Evolutionary conservation across 2,797 vertebrate genomes (phyloP), one percentile per base, ranked within the genome.

Genomic region (Meriones psammophilus): DNA sequence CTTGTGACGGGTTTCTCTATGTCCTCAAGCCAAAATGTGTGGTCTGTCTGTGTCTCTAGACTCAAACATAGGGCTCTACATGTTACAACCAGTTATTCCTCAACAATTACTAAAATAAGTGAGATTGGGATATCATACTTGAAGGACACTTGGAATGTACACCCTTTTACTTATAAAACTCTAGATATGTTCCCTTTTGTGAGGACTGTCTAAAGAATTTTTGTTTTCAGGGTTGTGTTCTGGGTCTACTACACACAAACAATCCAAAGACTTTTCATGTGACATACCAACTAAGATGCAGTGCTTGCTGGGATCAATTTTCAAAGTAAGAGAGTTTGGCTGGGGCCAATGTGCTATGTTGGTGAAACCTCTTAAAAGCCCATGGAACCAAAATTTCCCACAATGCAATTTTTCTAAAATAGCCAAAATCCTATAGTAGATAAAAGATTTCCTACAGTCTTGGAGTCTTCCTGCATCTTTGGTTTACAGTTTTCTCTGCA

Each of bases 1-100:
- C 33, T 50, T 84, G 62, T 14, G 39, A 68, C 46, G 50, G 2
- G 10, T 50, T 83, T 84, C 30, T 22, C 39, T 22, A 84, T 68
- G 83, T 85, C 42, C 62, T 50, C 28, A 68, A 68, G 62, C 28
- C 64, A 50, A 50, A 68, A 22, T 85, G 28, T 33, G 9, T 30
- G 26, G 24, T 30, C 50, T 81, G 68, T 76, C 69, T 58, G 46
- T 88, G 46, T 94, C 73, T 54, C 8, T 8, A 50, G 66, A 12
- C 50, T 89, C 77, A 56, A 89, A 94, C 56, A 83, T 8, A 83
- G 64, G 22, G 5, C 20, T 93, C 94, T 83, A 69, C 91, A 78
- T 62, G 73, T 78, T 79, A 77, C 15, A 87, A 68, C 1, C 4
- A 80, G 50, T 80, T 92, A 79, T 64, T 93, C 28, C 89, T 83